Evolutionary conservation across 2,113 vertebrate species (phyloP), one percentile per base, ranked within the genome.

Genomic region (Chunga burmeisteri): DNA sequence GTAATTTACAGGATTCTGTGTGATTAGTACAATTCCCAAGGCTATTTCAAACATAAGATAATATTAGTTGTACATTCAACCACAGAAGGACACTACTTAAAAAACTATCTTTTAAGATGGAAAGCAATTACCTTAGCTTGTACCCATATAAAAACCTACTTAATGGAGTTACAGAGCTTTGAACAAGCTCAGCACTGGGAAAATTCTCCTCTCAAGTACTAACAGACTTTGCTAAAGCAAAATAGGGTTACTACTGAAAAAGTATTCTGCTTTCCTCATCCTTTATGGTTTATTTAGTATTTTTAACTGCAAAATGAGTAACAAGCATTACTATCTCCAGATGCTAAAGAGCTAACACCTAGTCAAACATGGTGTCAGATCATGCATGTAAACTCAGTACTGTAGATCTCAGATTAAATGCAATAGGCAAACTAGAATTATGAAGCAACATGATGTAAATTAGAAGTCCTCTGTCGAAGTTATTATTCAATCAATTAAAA

Each of bases 11-110:
- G 89, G 75, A 81, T 72, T 91, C 85, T 88, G 65, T 80, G 66
- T 71, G 85, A 95, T 93, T 92, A 95, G 58, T 88, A 77, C 77
- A 95, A 81, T 61, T 78, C 92, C 72, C 81, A 92, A 85, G 75
- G 81, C 36, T 38, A 62, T 68, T 93, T 74, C 34, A 66, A 95
- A 90, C 53, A 30, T 36, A 90, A 81, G 72, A 91, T 80, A 90
- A 26, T 58, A 83, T 82, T 93, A 90, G 46, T 82, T 38, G 11
- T 36, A 88, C 15, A 52, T 71, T 96, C 81, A 86, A 92, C 77
- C 61, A 62, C 82, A 91, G 32, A 62, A 90, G 40, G 79, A 65
- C 71, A 82, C 36, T 52, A 49, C 38, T 86, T 61, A 21, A 82
- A 80, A 92, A 80, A 27, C 3, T 20, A 2, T 40, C 4, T 90